Evolutionary conservation across 2,888 invertebrate genomes (phyloP), one percentile per base, ranked within the genome.

Genomic region (Drosophila koepferae): DNA sequence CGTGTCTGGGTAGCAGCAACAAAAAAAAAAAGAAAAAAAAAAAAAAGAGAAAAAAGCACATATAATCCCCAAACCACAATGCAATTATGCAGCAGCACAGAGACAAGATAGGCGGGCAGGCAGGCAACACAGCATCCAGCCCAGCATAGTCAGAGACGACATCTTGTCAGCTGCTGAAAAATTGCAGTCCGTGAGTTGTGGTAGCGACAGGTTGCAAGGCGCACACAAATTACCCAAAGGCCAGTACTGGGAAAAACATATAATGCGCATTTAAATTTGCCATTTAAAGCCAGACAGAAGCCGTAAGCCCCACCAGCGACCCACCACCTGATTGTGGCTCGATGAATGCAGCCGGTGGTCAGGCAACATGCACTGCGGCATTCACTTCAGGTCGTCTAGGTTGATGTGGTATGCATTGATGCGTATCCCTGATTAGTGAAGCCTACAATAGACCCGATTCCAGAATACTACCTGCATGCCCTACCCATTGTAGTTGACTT

Each of bases 81-180:
- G 87, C 87, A 87, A 87, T 87, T 87, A 87, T 89, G 86, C 89
- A 81, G 72, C 71, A 68, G 44, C 77, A 20, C 55, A 58, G 66
- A 72, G 70, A 20, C 49, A 65, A 63, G 48, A 31, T 62, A 56
- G 43, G 10, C 53, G 8, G 14, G 53, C 36, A 20, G 20, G 16
- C 36, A 23, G 38, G 16, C 41, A 41, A 6, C 23, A 2, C 40
- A 40, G 38, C 38, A 23, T 20, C 8, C 36, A 38, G 16, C 34
- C 0, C 44, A 58, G 23, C 16, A 31, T 61, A 61, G 56, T 23
- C 67, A 63, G 55, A 69, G 75, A 77, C 81, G 89, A 86, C 89
- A 87, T 87, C 79, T 82, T 82, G 90, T 86, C 89, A 90, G 81
- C 65, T 74, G 78, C 61, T 87, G 85, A 89, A 85, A 89, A 90